Percentiles rank a stretch among this genome's conserved stretches.
phyloP scores from a whole-genome alignment of 2,888 invertebrate species.

The Phortica magna region DNA sequence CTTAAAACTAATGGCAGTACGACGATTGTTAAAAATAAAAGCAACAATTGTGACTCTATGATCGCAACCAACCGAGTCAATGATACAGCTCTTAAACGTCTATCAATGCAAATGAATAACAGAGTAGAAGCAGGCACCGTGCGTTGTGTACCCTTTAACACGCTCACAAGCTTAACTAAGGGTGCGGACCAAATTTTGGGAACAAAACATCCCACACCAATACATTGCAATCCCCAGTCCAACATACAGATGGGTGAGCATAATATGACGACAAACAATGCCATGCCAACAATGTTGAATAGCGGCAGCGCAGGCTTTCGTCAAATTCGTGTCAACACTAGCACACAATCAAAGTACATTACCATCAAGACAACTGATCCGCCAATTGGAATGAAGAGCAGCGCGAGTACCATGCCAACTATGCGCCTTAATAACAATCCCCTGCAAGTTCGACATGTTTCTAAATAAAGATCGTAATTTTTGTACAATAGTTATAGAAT shows the following conservation, averaged over 20 bases:
- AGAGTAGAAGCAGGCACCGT: conserved; percentile 34
- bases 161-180: conserved; percentile 34
- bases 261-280: too few species aligned
- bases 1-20: too few species aligned
- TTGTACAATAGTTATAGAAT: not conserved
- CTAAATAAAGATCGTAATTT: not conserved
- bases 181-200: not conserved
- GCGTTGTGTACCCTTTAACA: conserved; percentile 51
- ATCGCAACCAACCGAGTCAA: not conserved
- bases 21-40: not conserved
- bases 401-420: not conserved
- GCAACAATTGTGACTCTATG: not conserved
- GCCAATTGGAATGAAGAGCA: conserved; percentile 3
- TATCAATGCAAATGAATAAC: not conserved
- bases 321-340: conserved; percentile 52
- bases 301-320: conserved; percentile 25
- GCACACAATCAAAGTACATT: conserved; percentile 42
- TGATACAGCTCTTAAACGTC: not conserved
- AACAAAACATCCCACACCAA: not conserved
- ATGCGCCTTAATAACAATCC: conserved; percentile 9
- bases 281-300: not conserved
- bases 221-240: not conserved
- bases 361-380: conserved; percentile 26
- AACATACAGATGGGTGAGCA: too few species aligned
- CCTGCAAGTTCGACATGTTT: not conserved